Evolutionary conservation across 2,888 invertebrate genomes (phyloP).

Genomic region (Clunio marinus): DNA sequence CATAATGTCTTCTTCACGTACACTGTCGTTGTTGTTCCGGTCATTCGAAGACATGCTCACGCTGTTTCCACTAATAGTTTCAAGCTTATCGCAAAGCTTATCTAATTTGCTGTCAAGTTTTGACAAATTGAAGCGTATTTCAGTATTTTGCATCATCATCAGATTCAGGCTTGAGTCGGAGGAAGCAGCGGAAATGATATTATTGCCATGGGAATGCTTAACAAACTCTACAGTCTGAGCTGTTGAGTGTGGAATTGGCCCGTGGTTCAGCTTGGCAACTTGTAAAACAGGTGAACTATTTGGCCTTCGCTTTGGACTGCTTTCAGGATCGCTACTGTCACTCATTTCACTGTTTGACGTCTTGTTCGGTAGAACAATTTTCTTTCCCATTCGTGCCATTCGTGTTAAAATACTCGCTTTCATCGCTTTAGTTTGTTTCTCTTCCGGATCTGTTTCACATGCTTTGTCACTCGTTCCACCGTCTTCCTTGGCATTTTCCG

Average conservation of each 20-base stretch:
- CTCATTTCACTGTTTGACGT: conserved; percentile 47
- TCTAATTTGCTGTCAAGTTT: conserved; percentile 63
- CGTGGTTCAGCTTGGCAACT: conserved; percentile 21
- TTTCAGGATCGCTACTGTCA: conserved; percentile 41
- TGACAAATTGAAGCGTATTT: conserved; percentile 61
- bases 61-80: conserved; percentile 40
- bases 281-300: conserved; percentile 15
- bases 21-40: conserved; percentile 40
- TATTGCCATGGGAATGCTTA: neutral
- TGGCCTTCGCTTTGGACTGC: conserved; percentile 26
- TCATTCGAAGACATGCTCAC: conserved; percentile 7
- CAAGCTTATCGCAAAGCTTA: conserved; percentile 56
- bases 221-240: conserved; percentile 28
- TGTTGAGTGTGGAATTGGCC: conserved; percentile 9
- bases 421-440: conserved; percentile 33
- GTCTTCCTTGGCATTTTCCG: neutral
- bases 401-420: conserved; percentile 54
- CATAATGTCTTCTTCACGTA: conserved; percentile 45
- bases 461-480: conserved; percentile 37
- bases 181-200: conserved; percentile 27
- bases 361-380: conserved; percentile 52
- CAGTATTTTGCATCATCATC: conserved; percentile 57
- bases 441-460: conserved; percentile 38
- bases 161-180: conserved; percentile 27
- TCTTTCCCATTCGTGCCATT: conserved; percentile 59